Evolutionary conservation across 2,888 invertebrate species (phyloP).

Genomic region (Diloba caeruleocephala): DNA sequence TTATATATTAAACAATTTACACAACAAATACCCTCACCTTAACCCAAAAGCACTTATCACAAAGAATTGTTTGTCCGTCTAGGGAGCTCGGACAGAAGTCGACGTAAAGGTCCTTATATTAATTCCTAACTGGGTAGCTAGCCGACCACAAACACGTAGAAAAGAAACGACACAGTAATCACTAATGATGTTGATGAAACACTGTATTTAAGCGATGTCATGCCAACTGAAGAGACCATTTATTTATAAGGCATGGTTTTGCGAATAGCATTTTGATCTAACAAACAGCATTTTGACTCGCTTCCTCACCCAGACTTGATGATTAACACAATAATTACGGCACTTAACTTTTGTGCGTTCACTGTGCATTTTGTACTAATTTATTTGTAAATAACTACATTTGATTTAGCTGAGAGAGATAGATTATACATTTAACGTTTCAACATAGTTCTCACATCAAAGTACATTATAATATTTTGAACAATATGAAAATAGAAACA

Average conservation of each 20-base stretch:
- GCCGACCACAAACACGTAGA: slow-evolving; percentile 57
- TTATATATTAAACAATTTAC: background rate
- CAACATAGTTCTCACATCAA: too few relatives aligned
- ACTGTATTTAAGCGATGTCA: slow-evolving; percentile 75
- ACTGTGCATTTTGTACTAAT: slow-evolving; percentile 60
- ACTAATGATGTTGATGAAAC: slow-evolving; percentile 44
- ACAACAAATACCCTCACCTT: slow-evolving; percentile 2
- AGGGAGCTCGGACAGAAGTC: slow-evolving; percentile 74
- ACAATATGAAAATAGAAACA: background rate
- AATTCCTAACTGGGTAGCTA: slow-evolving; percentile 68
- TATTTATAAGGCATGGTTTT: slow-evolving; percentile 82
- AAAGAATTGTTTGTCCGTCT: slow-evolving; percentile 60
- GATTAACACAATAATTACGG: slow-evolving; percentile 67
- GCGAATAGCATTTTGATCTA: slow-evolving; percentile 69
- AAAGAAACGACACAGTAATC: slow-evolving; percentile 48
- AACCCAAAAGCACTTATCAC: slow-evolving; percentile 35
- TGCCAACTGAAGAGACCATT: slow-evolving; percentile 71
- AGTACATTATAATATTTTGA: too few relatives aligned
- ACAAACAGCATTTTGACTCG: slow-evolving; percentile 70
- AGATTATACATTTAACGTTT: too few relatives aligned
- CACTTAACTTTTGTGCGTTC: slow-evolving; percentile 65
- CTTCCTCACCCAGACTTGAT: slow-evolving; percentile 69
- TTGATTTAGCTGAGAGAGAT: slow-evolving; percentile 24
- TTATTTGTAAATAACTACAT: slow-evolving; percentile 53
- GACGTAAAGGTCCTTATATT: slow-evolving; percentile 74